A percentile compares a stretch with the other conserved stretches of the same genome.
phyloP scores from a whole-genome alignment of 2,113 vertebrate genomes.

The Miniopterus natalensis region DNA sequence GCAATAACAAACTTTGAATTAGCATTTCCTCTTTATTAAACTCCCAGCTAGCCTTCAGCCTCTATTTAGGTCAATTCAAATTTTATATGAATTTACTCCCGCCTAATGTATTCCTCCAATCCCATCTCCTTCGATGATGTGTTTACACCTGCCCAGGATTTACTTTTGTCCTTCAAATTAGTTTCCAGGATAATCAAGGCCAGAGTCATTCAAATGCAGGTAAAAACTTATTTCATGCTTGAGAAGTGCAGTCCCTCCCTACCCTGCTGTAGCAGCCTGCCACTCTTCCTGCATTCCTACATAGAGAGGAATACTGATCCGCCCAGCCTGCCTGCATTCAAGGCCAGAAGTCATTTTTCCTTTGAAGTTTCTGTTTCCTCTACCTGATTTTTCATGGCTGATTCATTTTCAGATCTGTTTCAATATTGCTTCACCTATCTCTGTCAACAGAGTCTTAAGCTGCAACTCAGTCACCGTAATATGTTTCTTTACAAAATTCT shows the following conservation, averaged over 20 bases:
- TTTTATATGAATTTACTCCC: not conserved
- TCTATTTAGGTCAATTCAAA: slow-evolving; percentile 10
- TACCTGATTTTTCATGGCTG: not conserved
- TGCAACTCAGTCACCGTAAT: not conserved
- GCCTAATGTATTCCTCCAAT: not conserved
- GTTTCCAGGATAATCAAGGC: not conserved
- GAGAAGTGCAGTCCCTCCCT: not conserved
- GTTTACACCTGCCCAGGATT: not conserved
- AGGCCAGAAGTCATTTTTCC: not conserved
- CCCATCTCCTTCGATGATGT: not conserved
- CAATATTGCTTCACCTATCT: not conserved
- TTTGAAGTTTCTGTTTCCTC: not conserved
- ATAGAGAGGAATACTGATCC: not conserved
- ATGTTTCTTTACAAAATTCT: not conserved
- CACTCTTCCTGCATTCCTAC: not conserved
- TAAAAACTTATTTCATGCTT: not conserved
- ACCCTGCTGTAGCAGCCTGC: not conserved
- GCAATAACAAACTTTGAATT: slow-evolving; percentile 11
- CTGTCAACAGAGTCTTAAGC: not conserved
- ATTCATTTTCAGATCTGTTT: not conserved
- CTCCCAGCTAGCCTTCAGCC: not conserved
- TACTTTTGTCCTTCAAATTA: not conserved
- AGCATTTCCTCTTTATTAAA: not conserved
- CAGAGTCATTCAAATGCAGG: not conserved
- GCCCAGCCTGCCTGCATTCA: not conserved